These are phyloP conservation scores for Torymus texanus DNA, from an alignment of 2,888 invertebrate genomes.

Conservation along the genomic window DNA sequence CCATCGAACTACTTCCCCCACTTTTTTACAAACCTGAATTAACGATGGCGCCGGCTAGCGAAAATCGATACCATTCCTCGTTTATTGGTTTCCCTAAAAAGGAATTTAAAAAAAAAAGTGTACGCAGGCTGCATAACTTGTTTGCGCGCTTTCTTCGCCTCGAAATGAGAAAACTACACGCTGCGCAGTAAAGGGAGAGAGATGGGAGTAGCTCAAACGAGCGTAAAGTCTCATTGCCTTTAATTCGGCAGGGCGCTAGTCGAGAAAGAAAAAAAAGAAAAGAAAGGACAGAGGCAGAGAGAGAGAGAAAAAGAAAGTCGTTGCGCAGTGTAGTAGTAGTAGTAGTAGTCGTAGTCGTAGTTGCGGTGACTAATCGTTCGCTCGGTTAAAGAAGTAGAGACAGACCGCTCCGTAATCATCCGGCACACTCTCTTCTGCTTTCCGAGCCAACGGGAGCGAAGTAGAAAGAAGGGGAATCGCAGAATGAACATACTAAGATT, in stretches of 20 bases:
- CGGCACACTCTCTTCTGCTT: constrained; percentile 1
- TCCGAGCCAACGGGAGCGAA: background rate
- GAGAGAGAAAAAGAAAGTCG: background rate
- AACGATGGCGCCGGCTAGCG: background rate
- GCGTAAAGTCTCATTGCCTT: constrained; percentile 61
- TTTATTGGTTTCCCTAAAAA: too few species aligned
- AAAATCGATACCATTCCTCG: constrained; percentile 14
- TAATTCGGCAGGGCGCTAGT: constrained; percentile 59
- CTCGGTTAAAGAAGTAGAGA: constrained; percentile 17
- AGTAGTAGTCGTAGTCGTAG: background rate
- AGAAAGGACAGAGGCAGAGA: background rate
- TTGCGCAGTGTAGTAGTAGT: background rate
- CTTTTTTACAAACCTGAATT: background rate
- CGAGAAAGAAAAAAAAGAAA: background rate
- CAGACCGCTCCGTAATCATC: constrained; percentile 21
- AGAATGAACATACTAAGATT: background rate
- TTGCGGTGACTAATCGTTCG: constrained; percentile 61
- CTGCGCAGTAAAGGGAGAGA: constrained; percentile 5
- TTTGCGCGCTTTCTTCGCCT: too few species aligned
- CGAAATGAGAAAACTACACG: constrained; percentile 12
- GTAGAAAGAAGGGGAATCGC: background rate
- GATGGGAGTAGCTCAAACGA: constrained; percentile 43
- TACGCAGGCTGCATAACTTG: too few species aligned
- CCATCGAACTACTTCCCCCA: too few species aligned
- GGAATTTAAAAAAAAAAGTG: too few species aligned